Percentiles rank a stretch among this genome's conserved stretches.
Evolutionary conservation across 2,113 vertebrate species (phyloP).

Genomic region (Malurus elegans): DNA sequence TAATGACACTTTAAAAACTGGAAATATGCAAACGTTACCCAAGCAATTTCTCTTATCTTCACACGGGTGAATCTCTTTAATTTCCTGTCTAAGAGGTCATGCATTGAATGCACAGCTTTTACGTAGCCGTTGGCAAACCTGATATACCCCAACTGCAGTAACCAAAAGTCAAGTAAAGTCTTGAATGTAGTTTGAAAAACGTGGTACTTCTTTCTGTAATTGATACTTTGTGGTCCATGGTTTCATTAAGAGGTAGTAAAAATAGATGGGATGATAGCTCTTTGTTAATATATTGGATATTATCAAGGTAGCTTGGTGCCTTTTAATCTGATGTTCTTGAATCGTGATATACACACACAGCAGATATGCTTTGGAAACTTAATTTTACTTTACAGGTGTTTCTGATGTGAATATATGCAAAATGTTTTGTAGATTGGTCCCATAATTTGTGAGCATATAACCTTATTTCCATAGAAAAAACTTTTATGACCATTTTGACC

Average conservation of each 20-base stretch:
- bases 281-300: not conserved
- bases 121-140: not conserved
- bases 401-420: not conserved
- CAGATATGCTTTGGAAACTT: not conserved
- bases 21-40: not conserved
- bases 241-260: not conserved
- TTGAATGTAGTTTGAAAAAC: not conserved
- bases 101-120: not conserved
- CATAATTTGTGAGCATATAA: not conserved
- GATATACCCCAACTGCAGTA: not conserved
- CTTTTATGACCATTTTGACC: not conserved
- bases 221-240: not conserved
- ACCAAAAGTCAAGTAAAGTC: not conserved
- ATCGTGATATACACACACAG: rapidly evolving
- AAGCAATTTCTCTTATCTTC: not conserved
- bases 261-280: not conserved
- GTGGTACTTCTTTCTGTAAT: not conserved
- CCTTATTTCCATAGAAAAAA: not conserved
- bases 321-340: not conserved
- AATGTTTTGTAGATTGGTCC: not conserved
- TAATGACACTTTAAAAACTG: not conserved
- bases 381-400: not conserved
- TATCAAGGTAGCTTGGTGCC: not conserved
- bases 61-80: not conserved
- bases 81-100: not conserved